Evolutionary conservation across 2,888 invertebrate species (phyloP).

Genomic region (Acanthosepion lycidas): DNA sequence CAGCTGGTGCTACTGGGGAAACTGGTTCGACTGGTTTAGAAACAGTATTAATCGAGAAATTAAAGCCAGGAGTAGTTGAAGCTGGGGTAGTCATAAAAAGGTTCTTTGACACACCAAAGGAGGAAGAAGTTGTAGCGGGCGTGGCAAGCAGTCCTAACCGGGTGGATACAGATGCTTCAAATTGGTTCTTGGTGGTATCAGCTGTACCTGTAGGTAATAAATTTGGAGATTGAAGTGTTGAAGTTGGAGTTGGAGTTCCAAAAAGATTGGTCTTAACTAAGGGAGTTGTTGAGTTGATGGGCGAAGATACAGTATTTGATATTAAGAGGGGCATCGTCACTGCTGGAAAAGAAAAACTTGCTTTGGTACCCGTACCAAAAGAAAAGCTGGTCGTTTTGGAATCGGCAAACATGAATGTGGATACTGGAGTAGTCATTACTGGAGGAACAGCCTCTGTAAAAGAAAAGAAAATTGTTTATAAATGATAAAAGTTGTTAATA

Average conservation of each 20-base stretch:
- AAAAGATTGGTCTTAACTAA: slow-evolving; percentile 50
- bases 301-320: not conserved
- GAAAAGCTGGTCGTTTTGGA: not conserved
- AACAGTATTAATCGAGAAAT: slow-evolving; percentile 2
- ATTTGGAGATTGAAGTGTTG: not conserved
- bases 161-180: slow-evolving; percentile 50
- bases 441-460: not conserved
- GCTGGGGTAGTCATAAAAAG: slow-evolving; percentile 39
- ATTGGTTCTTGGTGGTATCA: slow-evolving; percentile 48
- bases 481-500: too few species aligned
- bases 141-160: slow-evolving; percentile 47
- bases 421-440: not conserved
- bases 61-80: slow-evolving; percentile 47
- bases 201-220: not conserved
- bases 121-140: slow-evolving; percentile 46
- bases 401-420: not conserved
- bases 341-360: not conserved
- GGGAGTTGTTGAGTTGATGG: not conserved
- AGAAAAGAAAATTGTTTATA: not conserved
- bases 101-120: slow-evolving; percentile 49
- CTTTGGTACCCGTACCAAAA: not conserved
- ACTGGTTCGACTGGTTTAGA: slow-evolving; percentile 45
- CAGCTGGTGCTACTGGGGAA: not conserved
- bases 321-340: not conserved
- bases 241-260: slow-evolving; percentile 35